Evolutionary conservation across 2,113 vertebrate genomes (phyloP), one percentile per base, ranked within the genome.

Genomic region (Muntiacus reevesi): DNA sequence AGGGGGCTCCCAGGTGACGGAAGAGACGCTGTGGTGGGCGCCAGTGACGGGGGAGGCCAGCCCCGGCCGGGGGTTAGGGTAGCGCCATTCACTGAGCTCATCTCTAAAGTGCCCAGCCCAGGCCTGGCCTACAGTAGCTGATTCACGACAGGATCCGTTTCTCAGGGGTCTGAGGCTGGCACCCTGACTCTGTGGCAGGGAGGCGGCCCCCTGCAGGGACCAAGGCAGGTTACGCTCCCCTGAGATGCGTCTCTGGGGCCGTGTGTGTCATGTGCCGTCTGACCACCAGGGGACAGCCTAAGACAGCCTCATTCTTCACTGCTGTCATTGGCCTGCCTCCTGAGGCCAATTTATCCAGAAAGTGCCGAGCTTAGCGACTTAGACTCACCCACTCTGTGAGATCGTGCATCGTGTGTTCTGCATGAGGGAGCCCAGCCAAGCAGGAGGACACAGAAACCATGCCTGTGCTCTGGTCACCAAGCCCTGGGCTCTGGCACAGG

Each of bases 201-300:
- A 57, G 76, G 54, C n/a, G 9, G 19, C 5, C 12, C 52, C 33
- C 33, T 6, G 43, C 21, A 2, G 6, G 71, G 82, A 78, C 45
- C 5, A 30, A 82, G 47, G 50, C 2, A 1, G 17, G 17, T 11
- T 36, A 3, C 55, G 43, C 36, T 33, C 43, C 4, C 55, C 47
- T 2, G 27, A 27, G 47, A 6, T 28, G 60, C 40, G 13, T 36
- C 57, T 59, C 57, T 52, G 1, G 92, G 81, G 50, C n/a, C 0
- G 14, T 43, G 57, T 0, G 1, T 91, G 96, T 81, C 50, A 84
- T 74, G 30, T 47, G 50, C 12, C 0, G 0, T 0, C 0, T 83
- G 89, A 52, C 89, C 98, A 84, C 87, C 30, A 95, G 54, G 27
- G 83, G 97, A 78, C 93, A 97, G 96, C 33, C 54, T 0, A n/a